Evolutionary conservation across 2,113 vertebrate genomes (phyloP), one percentile per base, ranked within the genome.

Genomic region (Syrrhaptes paradoxus): DNA sequence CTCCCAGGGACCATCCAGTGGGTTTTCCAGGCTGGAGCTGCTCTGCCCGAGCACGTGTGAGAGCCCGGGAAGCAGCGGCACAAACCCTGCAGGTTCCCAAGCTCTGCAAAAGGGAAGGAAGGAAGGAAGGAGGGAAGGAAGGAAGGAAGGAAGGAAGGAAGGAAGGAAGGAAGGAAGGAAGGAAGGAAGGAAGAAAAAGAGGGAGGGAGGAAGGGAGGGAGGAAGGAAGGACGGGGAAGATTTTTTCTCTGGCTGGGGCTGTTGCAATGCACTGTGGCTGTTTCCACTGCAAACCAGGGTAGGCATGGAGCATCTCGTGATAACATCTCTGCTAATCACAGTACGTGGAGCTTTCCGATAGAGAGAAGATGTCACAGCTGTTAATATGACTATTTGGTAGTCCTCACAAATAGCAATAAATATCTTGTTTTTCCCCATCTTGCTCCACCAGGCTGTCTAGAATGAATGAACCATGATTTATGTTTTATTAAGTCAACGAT

Each of bases 1-100:
- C 41, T 41, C 41, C 41, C 41, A 41, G 41, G 41, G 41, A 41
- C 41, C 11, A 11, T 14, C 26, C 34, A 57, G 19, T 26, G 8
- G 5, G 32, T 5, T 28, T 26, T 17, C 45, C 61, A 7, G 9
- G 19, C 49, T 58, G 46, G 67, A n/a, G 54, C 46, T 41, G 29
- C 62, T 70, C 32, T 38, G 55, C 13, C 17, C 0, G 1, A 43
- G 15, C 7, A 11, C 2, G 0, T 20, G 3, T 9, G 67, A 32
- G 13, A n/a, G 7, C 17, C 17, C 3, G 14, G 26, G 26, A 51
- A 31, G 24, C 2, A 22, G 34, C n/a, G 49, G 24, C 52, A 43
- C 13, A 20, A 62, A 51, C 5, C 7, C 36, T 29, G 28, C 36
- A 49, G 46, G 25, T 13, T 41, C 31, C 62, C 1, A 8, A 31